Base-by-base conservation (phyloP, 2,797 vertebrate genomes). In the Pogoniulus pusillus region DNA sequence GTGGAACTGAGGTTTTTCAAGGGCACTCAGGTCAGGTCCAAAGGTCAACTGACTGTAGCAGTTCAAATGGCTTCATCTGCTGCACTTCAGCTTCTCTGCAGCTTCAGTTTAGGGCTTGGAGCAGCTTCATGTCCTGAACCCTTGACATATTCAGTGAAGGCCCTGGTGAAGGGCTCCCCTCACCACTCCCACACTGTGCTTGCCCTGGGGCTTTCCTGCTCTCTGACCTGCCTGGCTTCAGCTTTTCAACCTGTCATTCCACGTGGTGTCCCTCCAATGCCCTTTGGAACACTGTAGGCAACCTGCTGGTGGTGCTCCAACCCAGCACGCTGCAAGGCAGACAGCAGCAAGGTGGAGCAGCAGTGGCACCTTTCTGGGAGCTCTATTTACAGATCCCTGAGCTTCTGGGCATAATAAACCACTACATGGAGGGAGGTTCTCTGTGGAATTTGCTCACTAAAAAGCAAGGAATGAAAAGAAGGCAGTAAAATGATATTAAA, bases 301-400 rank as follows among this genome's bases (percentile, higher is more conserved):
- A 63, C 3, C 47, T 51, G 5, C 16, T 2, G 11, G 17, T 0
- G 47, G 49, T 11, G 34, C 37, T 64, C 13, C 20, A 74, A 12
- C 1, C 9, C 5, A 24, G 83, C 64, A 17, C 26, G 47, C 43
- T 30, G 64, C 29, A 77, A 81, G 1, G 1, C 49, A 59, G 23
- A 30, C 26, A 53, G 41, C 49, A 55, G 65, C 29, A 69, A 2
- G 0, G 0, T 0, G 4, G 20, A 74, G 35, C 37, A 69, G 57
- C 41, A 41, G n/a, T 34, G 51, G 32, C 30, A 54, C 7, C 47
- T 10, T 32, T 82, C 57, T 16, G 1, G 32, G 34, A 81, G 66
- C 34, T 7, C 37, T 29, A 22, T 6, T 58, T 29, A 53, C 19
- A 1, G 9, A 32, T 37, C 43, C 27, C 45, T 34, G 57, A 43